These are phyloP conservation scores for Pseudopipra pipra DNA, from an alignment of 2,113 vertebrate genomes.

Conservation along the genomic window DNA sequence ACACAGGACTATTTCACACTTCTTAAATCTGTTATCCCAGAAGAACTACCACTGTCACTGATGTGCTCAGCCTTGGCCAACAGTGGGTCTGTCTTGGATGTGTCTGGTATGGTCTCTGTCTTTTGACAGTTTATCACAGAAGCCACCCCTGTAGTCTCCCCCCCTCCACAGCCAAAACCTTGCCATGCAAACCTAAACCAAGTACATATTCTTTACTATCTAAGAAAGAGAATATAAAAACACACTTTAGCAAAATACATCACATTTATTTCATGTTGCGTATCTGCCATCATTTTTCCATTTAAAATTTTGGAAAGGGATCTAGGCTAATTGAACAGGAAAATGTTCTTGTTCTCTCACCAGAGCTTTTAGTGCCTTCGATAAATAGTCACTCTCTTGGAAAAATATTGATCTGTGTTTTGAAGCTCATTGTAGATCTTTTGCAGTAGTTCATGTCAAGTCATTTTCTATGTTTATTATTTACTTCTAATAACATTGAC, in stretches of 20 bases:
- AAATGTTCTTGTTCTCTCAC: neutral
- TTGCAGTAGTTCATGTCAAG: slow-evolving; percentile 46
- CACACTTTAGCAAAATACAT: neutral
- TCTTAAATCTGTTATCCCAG: neutral
- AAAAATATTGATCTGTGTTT: slow-evolving; percentile 49
- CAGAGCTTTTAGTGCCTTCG: neutral
- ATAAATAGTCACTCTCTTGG: slow-evolving; percentile 7
- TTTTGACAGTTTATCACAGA: neutral
- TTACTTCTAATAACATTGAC: slow-evolving; percentile 47
- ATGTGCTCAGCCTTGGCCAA: neutral
- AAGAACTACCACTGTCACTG: too few species aligned
- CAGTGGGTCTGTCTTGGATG: rapidly evolving
- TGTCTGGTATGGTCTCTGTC: neutral
- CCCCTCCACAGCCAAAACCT: neutral
- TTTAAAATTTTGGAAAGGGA: neutral
- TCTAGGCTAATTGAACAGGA: neutral
- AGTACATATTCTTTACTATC: neutral
- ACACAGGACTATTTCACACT: neutral
- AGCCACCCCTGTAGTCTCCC: too few species aligned
- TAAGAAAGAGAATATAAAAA: neutral
- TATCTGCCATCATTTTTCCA: neutral
- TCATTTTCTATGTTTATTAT: slow-evolving; percentile 67
- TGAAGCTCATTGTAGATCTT: neutral
- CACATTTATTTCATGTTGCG: neutral
- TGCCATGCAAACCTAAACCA: rapidly evolving